Evolutionary conservation across 1,140 invertebrate genomes (phyloP).

Genomic region (Rhizoglyphus robini): DNA sequence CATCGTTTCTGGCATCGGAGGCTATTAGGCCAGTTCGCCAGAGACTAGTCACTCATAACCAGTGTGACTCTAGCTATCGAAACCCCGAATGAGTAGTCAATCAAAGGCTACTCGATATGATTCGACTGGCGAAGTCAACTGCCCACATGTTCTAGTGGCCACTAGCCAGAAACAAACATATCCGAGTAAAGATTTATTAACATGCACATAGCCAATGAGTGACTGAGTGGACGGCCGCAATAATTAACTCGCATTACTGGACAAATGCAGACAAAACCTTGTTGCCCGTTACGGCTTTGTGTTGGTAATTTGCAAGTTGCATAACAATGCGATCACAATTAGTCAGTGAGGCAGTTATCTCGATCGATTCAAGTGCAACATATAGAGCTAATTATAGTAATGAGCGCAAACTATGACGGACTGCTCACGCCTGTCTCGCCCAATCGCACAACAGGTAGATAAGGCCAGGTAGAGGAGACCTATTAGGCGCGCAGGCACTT

Average conservation of each 20-base stretch:
- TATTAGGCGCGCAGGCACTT: neutral
- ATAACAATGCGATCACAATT: neutral
- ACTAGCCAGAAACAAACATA: no score
- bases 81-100: no score
- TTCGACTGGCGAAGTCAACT: no score
- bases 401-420: neutral
- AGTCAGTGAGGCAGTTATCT: neutral
- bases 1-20: no score
- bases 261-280: neutral
- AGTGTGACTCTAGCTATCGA: no score
- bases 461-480: neutral
- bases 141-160: no score
- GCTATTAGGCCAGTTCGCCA: no score
- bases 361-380: constrained; percentile 14
- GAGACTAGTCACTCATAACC: neutral
- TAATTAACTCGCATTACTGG: neutral
- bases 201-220: neutral
- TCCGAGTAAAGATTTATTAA: neutral
- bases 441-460: neutral
- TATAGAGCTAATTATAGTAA: constrained; percentile 15
- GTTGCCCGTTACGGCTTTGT: neutral
- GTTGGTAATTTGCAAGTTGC: neutral
- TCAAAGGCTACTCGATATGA: no score
- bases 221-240: neutral
- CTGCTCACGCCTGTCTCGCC: constrained; percentile 7